Conservation (phyloP, 2,113 vertebrate species). For the Felis chaus region DNA sequence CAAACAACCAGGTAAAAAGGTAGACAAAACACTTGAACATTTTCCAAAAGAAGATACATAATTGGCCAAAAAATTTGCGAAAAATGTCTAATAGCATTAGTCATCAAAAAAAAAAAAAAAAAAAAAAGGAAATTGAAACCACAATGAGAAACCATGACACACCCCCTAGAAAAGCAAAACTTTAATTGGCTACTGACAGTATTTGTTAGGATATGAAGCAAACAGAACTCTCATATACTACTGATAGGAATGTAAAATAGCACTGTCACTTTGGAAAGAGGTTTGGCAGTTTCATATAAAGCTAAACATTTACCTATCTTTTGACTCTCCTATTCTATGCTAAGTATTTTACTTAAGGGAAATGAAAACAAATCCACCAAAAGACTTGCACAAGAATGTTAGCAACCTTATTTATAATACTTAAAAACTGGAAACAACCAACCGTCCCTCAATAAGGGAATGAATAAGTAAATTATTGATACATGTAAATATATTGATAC, state of each 20-base stretch:
- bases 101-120: not conserved
- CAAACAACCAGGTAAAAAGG: not conserved
- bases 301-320: not conserved
- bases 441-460: not conserved
- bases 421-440: not conserved
- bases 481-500: not conserved
- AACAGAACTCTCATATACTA: not conserved
- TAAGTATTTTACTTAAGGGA: slow-evolving; percentile 15
- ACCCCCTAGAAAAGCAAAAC: not conserved
- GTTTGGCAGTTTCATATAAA: not conserved
- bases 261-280: not conserved
- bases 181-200: not conserved
- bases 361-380: not conserved
- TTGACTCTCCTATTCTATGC: not conserved
- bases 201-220: not conserved
- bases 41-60: not conserved
- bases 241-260: not conserved
- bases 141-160: not conserved
- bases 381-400: not conserved
- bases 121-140: not conserved
- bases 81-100: not conserved
- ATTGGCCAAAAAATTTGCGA: not conserved
- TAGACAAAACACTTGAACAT: not conserved
- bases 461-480: not conserved
- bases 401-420: not conserved